Base-by-base conservation (phyloP, 1,140 invertebrate genomes). In the Drosophila nigromelanica region DNA sequence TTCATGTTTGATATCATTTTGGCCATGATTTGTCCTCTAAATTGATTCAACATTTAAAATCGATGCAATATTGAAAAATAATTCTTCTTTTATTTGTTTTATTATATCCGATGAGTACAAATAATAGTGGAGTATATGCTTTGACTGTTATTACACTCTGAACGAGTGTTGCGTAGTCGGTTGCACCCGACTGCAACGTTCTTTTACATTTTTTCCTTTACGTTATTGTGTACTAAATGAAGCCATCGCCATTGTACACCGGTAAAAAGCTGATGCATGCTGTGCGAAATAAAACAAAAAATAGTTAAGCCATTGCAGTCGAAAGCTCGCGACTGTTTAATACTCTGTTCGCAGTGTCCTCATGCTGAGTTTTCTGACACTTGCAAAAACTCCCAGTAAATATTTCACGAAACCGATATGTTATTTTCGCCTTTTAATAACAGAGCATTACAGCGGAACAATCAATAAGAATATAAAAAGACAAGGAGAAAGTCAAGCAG, bases 161-260 rank as follows among this genome's bases (percentile, higher is more conserved):
- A 27, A 27, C 5, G 27, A 27, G 27, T 27, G 3, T 27, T 27
- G 3, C 5, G 5, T 0, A 27, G 24, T 27, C 5, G 27, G 27
- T 27, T 6, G 5, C 27, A 6, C 27, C 27, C 27, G 27, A 27
- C 5, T 27, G 27, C 27, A 27, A 27, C 5, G 27, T 27, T 27
- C 27, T 27, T 27, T 2, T 5, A 4, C 5, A 27, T 27, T 61
- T 48, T 15, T 66, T 60, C 58, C 30, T 24, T 8, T 5, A 15
- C 15, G 24, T 47, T 59, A 37, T 27, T 66, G 66, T 64, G 70
- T 42, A 56, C 67, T 61, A 75, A 80, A 80, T 86, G 78, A 86
- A 86, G 74, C 74, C 81, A 78, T 78, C 71, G 52, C 45, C 40
- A 52, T 30, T 58, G 48, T 55, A 70, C 45, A 59, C 40, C 40